Evolutionary conservation across 2,888 invertebrate species (phyloP).

Genomic region (Endomychus coccineus): DNA sequence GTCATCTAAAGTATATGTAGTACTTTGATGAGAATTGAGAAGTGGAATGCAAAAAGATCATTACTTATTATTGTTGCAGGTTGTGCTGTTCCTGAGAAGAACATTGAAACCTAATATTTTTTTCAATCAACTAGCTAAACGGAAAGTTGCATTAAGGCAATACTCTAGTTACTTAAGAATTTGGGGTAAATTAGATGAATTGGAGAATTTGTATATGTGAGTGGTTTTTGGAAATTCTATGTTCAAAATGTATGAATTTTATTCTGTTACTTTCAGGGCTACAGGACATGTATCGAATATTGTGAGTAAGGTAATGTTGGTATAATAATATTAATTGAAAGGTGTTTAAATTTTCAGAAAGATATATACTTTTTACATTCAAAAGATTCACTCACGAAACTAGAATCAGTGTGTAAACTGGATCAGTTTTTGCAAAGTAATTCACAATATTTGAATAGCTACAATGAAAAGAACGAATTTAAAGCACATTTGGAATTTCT

Average conservation of each 20-base stretch:
- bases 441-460: constrained; percentile 11
- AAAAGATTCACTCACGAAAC: constrained; percentile 25
- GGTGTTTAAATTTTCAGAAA: constrained; percentile 24
- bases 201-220: constrained; percentile 68
- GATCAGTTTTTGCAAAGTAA: constrained; percentile 10
- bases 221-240: constrained; percentile 29
- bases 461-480: constrained; percentile 8
- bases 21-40: too few species aligned
- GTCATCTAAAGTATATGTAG: too few species aligned
- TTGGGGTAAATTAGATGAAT: constrained; percentile 58
- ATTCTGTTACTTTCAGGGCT: constrained; percentile 30
- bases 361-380: constrained; percentile 33
- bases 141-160: constrained; percentile 63
- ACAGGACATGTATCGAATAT: constrained; percentile 32
- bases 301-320: constrained; percentile 24
- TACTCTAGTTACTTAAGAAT: constrained; percentile 67
- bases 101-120: constrained; percentile 67
- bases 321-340: constrained; percentile 4
- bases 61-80: constrained; percentile 42
- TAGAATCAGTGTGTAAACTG: constrained; percentile 22
- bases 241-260: constrained; percentile 4
- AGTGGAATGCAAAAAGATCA: too few species aligned
- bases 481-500: constrained; percentile 29
- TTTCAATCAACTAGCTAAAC: constrained; percentile 59
- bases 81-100: constrained; percentile 66